These are phyloP conservation scores for Lepisosteus osseus DNA, from an alignment of 2,113 vertebrate genomes.

Conservation along the genomic window DNA sequence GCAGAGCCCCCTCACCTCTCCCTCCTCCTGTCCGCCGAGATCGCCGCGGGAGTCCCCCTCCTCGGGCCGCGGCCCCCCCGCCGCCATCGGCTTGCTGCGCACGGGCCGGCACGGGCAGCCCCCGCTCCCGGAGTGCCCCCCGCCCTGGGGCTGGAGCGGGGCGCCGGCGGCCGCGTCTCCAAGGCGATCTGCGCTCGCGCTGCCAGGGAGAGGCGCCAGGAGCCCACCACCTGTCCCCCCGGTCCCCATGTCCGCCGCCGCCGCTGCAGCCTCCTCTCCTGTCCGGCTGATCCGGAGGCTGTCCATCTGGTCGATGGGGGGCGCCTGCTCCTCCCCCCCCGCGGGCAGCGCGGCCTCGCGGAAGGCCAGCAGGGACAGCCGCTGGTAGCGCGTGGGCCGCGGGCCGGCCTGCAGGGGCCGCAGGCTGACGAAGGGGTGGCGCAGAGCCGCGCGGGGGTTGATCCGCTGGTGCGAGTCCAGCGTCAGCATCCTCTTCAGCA, in stretches of 20 bases:
- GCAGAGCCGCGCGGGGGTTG: constrained; percentile 52
- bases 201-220: constrained; percentile 24
- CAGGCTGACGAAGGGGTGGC: constrained; percentile 61
- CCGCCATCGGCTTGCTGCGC: neutral
- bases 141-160: neutral
- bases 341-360: constrained; percentile 38
- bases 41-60: too few relatives aligned
- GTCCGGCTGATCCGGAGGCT: constrained; percentile 15
- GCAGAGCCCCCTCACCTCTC: too few relatives aligned
- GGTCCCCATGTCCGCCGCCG: constrained; percentile 33
- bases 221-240: constrained; percentile 42
- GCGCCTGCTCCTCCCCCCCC: constrained; percentile 15
- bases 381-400: constrained; percentile 49
- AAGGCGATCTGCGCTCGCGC: constrained; percentile 31
- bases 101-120: constrained; percentile 14
- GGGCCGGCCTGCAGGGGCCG: constrained; percentile 47
- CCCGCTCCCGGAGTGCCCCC: neutral
- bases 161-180: neutral
- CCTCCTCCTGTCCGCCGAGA: too few relatives aligned
- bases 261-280: constrained; percentile 16
- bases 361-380: constrained; percentile 41
- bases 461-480: constrained; percentile 62
- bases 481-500: constrained; percentile 66
- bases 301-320: neutral
- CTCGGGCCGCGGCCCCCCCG: too few relatives aligned